phyloP scores from a whole-genome alignment of 2,888 invertebrate genomes.

The Drosophila testacea region DNA sequence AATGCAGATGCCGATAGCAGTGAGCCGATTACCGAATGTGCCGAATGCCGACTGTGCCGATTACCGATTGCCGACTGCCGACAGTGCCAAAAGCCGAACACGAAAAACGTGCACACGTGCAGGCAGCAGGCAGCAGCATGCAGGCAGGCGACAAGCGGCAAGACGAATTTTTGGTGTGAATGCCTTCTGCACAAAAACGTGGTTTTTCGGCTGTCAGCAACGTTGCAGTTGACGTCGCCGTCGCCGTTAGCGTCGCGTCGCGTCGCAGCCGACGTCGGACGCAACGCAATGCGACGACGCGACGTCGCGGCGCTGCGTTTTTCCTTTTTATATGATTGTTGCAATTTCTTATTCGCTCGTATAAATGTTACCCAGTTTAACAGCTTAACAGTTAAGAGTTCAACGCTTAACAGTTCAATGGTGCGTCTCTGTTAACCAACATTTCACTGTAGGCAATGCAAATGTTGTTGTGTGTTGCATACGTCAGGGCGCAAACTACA shows the following conservation, averaged over 20 bases:
- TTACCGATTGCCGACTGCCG: constrained; percentile 21
- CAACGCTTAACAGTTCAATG: constrained; percentile 34
- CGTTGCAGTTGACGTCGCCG: constrained; percentile 52
- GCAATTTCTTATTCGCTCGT: constrained; percentile 47
- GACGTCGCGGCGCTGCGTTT: constrained; percentile 18
- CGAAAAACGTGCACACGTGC: constrained; percentile 66
- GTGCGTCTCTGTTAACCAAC: constrained; percentile 39
- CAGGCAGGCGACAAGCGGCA: constrained; percentile 41
- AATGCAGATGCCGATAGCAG: too few species aligned
- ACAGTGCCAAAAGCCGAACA: constrained; percentile 18
- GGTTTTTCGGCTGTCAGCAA: constrained; percentile 69
- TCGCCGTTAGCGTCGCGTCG: constrained; percentile 20
- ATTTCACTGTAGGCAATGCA: constrained; percentile 15
- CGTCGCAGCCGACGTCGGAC: constrained; percentile 15
- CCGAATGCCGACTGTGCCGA: constrained; percentile 32
- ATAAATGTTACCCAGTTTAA: constrained; percentile 35
- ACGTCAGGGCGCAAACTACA: constrained; percentile 39
- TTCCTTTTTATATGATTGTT: constrained; percentile 34
- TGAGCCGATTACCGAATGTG: constrained; percentile 21
- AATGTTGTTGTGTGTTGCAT: constrained; percentile 54
- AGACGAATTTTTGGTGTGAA: constrained; percentile 83
- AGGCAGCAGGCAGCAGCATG: constrained; percentile 61
- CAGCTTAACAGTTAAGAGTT: constrained; percentile 33
- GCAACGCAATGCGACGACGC: constrained; percentile 6
- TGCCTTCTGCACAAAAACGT: constrained; percentile 84